Evolutionary conservation across 2,113 vertebrate species (phyloP).

Genomic region (Sander vitreus): DNA sequence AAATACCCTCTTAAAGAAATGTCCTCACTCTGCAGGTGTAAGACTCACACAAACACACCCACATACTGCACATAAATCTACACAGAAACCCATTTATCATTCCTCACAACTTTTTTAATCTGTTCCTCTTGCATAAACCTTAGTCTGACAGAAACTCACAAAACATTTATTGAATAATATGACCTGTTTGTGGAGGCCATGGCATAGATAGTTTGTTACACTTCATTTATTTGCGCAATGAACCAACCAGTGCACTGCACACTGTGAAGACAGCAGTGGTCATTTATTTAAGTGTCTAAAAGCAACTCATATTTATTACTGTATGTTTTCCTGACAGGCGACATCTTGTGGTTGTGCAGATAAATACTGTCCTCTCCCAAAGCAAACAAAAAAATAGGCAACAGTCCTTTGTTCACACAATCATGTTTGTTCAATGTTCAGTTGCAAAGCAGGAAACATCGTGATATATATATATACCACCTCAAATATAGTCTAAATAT

Average conservation of each 20-base stretch:
- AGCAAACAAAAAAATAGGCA: neutral
- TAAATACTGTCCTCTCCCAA: neutral
- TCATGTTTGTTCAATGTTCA: neutral
- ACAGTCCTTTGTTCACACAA: neutral
- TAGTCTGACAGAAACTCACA: neutral
- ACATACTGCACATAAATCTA: neutral
- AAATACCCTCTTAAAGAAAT: neutral
- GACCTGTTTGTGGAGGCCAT: neutral
- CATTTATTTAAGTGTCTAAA: neutral
- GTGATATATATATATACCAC: neutral
- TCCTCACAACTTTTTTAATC: neutral
- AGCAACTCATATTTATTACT: neutral
- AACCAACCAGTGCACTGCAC: neutral
- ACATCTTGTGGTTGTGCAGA: neutral
- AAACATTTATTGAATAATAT: constrained; percentile 14
- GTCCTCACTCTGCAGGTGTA: neutral
- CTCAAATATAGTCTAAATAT: neutral
- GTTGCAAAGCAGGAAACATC: neutral
- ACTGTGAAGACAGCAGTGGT: neutral
- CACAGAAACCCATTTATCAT: neutral
- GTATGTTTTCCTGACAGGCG: neutral
- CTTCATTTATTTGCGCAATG: neutral
- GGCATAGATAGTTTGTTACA: neutral
- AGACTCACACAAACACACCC: neutral
- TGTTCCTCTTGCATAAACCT: neutral